Conservation (phyloP, 2,797 vertebrate genomes). For the Cossypha polioptera region DNA sequence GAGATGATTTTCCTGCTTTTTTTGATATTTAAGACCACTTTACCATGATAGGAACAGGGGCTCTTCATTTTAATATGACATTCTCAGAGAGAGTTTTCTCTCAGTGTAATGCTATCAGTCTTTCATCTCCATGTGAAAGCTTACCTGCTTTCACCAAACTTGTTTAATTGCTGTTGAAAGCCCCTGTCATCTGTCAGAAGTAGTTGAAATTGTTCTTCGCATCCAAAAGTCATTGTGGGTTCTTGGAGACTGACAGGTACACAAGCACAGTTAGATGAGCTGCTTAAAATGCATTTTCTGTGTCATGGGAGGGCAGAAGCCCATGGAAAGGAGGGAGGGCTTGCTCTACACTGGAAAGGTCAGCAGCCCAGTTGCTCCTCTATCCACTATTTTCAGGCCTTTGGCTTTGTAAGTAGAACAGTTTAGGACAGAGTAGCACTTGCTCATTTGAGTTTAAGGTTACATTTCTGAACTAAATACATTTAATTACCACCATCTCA, state of each 20-base stretch:
- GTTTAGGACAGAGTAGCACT: not conserved
- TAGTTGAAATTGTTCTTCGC: not conserved
- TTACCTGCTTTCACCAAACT: not conserved
- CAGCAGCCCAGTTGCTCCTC: not conserved
- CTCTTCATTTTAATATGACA: not conserved
- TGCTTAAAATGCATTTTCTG: not conserved
- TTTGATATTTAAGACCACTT: not conserved
- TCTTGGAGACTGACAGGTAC: not conserved
- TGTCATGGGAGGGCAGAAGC: not conserved
- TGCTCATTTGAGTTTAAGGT: not conserved
- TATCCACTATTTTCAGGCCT: not conserved
- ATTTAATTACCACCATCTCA: not conserved
- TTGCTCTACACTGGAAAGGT: not conserved
- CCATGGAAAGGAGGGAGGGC: not conserved
- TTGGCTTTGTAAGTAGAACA: not conserved
- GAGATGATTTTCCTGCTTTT: not conserved
- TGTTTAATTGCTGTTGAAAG: conserved; percentile 20
- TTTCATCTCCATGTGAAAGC: not conserved
- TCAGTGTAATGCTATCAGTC: not conserved
- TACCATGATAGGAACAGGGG: not conserved
- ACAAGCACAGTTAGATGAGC: not conserved
- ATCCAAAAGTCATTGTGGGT: not conserved
- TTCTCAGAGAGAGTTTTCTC: not conserved
- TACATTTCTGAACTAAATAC: not conserved
- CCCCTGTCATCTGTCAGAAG: not conserved